Evolutionary conservation across 2,888 invertebrate species (phyloP).

Genomic region (Boloria euphrosyne): DNA sequence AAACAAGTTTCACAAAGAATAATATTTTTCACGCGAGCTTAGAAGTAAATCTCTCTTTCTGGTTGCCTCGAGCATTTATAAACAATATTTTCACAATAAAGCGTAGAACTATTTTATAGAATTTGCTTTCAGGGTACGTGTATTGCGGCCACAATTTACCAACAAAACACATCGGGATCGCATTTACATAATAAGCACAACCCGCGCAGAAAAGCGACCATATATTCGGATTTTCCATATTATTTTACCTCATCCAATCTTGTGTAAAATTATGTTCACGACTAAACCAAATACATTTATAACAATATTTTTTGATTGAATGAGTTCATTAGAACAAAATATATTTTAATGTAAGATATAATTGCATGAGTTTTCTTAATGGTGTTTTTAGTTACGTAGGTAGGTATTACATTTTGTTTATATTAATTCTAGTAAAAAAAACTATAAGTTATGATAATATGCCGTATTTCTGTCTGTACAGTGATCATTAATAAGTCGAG

Average conservation of each 20-base stretch:
- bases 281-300: conserved; percentile 58
- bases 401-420: no score
- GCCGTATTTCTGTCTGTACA: neutral
- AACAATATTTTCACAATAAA: conserved; percentile 36
- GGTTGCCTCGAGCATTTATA: conserved; percentile 26
- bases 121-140: conserved; percentile 13
- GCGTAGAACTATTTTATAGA: conserved; percentile 36
- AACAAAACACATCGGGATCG: conserved; percentile 66
- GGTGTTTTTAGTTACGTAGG: no score
- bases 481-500: neutral
- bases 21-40: neutral
- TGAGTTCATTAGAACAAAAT: no score
- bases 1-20: no score
- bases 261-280: conserved; percentile 52
- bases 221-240: conserved; percentile 70
- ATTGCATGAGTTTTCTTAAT: no score
- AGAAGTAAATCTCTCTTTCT: conserved; percentile 19
- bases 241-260: conserved; percentile 68
- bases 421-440: no score
- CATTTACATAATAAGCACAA: conserved; percentile 71
- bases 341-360: no score
- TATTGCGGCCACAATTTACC: conserved; percentile 59
- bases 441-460: neutral
- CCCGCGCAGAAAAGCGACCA: conserved; percentile 58
- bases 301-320: conserved; percentile 55